Conservation (phyloP, 2,888 invertebrate species). For the Plemyria rubiginata region DNA sequence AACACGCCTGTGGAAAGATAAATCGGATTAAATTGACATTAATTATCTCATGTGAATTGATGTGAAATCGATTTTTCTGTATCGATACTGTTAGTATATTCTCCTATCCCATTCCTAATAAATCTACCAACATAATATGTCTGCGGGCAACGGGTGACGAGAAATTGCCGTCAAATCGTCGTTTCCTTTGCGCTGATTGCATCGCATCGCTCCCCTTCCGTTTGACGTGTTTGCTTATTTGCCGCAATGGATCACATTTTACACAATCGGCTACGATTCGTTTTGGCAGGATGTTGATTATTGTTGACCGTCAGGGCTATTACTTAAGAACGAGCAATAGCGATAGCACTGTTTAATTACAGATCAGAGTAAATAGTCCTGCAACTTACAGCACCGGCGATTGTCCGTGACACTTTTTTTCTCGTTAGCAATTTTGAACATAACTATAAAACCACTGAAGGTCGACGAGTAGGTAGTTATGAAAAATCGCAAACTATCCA, state of each 20-base stretch:
- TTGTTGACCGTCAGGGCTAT: not conserved
- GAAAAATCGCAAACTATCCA: too few species aligned
- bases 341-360: too few species aligned
- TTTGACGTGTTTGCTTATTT: conserved; percentile 52
- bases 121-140: not conserved
- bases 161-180: conserved; percentile 70
- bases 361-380: too few species aligned
- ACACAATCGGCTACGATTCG: conserved; percentile 29
- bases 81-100: not conserved
- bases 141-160: conserved; percentile 43
- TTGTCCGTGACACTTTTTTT: too few species aligned
- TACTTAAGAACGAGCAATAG: too few species aligned
- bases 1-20: too few species aligned
- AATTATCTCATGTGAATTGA: too few species aligned
- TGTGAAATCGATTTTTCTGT: not conserved
- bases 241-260: conserved; percentile 53
- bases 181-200: conserved; percentile 71
- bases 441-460: too few species aligned
- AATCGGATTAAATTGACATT: too few species aligned
- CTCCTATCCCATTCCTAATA: conserved; percentile 1
- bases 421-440: too few species aligned
- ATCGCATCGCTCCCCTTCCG: conserved; percentile 64
- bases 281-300: conserved; percentile 19
- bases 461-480: too few species aligned
- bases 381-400: too few species aligned